Conservation (phyloP, 2,888 invertebrate genomes). For the Agonopterix alstromeriana region DNA sequence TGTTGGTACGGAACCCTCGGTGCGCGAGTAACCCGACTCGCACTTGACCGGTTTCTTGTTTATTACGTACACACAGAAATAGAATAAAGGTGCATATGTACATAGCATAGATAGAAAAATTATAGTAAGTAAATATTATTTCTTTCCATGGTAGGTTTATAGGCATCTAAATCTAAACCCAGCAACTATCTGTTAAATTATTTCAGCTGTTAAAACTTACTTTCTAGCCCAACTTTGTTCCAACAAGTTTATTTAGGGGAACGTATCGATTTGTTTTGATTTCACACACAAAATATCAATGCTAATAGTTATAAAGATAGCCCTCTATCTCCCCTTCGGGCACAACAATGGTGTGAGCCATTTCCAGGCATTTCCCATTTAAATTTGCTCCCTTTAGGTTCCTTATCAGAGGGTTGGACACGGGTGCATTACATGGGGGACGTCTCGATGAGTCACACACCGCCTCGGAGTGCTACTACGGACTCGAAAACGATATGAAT, state of each 20-base stretch:
- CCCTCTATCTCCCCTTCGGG: constrained; percentile 60
- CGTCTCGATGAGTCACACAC: constrained; percentile 32
- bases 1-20: no score
- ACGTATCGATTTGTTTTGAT: constrained; percentile 45
- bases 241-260: constrained; percentile 19
- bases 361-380: constrained; percentile 71
- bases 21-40: no score
- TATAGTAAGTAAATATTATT: no score
- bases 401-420: constrained; percentile 36
- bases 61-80: no score
- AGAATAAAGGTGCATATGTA: no score
- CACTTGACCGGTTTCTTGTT: no score
- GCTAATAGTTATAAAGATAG: constrained; percentile 57
- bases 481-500: background rate
- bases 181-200: no score
- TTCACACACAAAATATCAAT: constrained; percentile 57
- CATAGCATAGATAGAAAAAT: no score
- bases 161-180: no score
- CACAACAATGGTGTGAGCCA: constrained; percentile 66
- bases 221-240: no score
- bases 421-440: constrained; percentile 27
- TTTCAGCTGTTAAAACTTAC: no score
- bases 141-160: no score
- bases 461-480: background rate
- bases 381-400: constrained; percentile 61